phyloP scores from a whole-genome alignment of 2,113 vertebrate genomes.

The Bucco capensis region DNA sequence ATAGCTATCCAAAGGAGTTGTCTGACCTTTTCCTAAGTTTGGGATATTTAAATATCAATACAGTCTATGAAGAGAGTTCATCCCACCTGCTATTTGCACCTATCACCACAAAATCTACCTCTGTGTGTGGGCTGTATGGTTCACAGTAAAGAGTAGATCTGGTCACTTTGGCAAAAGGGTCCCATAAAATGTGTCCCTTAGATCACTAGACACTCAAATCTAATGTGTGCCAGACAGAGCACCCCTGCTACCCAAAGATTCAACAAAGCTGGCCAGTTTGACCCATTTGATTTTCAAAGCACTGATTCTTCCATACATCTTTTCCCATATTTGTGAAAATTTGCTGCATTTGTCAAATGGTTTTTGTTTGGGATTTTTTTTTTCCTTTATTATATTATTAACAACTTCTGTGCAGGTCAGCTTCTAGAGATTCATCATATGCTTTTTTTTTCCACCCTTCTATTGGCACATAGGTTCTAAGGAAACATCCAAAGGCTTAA shows the following conservation, averaged over 20 bases:
- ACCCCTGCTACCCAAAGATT: neutral
- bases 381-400: constrained; percentile 29
- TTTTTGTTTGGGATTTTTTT: constrained; percentile 36
- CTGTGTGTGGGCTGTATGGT: neutral
- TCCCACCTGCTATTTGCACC: neutral
- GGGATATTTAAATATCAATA: neutral
- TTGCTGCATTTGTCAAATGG: neutral
- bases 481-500: constrained; percentile 45
- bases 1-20: neutral
- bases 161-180: neutral
- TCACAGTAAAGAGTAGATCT: neutral
- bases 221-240: neutral
- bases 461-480: constrained; percentile 4
- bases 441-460: constrained; percentile 37
- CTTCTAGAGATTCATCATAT: constrained; percentile 33
- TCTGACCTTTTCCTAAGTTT: neutral
- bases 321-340: neutral
- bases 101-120: neutral
- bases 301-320: neutral
- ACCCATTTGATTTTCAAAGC: neutral
- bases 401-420: neutral
- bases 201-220: neutral
- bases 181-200: neutral
- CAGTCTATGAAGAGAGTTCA: neutral
- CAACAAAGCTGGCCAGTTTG: neutral